Evolutionary conservation across 2,797 vertebrate genomes (phyloP), one percentile per base, ranked within the genome.

Genomic region (Falco rusticolus): DNA sequence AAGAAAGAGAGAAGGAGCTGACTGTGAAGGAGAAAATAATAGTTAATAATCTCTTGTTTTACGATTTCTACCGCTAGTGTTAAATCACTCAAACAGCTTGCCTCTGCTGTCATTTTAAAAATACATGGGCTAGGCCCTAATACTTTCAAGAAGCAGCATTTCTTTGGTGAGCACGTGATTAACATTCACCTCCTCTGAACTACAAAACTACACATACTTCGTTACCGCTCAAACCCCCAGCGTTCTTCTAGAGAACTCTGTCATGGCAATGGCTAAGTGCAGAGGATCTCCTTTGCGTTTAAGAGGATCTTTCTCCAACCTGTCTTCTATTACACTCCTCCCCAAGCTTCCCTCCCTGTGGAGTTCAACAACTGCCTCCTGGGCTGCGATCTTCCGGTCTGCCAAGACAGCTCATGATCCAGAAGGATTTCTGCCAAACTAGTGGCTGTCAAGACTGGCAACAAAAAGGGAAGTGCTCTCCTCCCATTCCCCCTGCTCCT

Each of bases 1-100:
- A 84, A 99, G 98, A 98, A 99, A 99, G 20, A 99, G 98, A 41
- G 99, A 99, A 56, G 99, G 98, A 16, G 99, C 98, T 85, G 99
- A 99, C 99, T 99, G 97, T 72, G 83, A 97, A 95, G 86, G 70
- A 95, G 94, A 97, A 85, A 95, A 72, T 90, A 96, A 56, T 5
- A 72, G 87, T 83, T 96, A 78, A 68, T 90, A 47, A 53, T 37
- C 29, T 84, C 11, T 39, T 57, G 17, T 1, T 43, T 77, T 21
- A 79, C 18, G 14, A 83, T 51, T 80, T 41, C 48, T 70, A 69
- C n/a, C 63, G 25, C 9, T 50, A 64, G 28, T 34, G 16, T 60
- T 57, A 57, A 71, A 89, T 65, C 70, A 64, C n/a, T 82, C 34
- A 61, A 81, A 82, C 20, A 64, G 34, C 45, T 60, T 66, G 80